These are phyloP conservation scores for Leptopilina myrica DNA, from an alignment of 2,888 invertebrate genomes.

Conservation along the genomic window DNA sequence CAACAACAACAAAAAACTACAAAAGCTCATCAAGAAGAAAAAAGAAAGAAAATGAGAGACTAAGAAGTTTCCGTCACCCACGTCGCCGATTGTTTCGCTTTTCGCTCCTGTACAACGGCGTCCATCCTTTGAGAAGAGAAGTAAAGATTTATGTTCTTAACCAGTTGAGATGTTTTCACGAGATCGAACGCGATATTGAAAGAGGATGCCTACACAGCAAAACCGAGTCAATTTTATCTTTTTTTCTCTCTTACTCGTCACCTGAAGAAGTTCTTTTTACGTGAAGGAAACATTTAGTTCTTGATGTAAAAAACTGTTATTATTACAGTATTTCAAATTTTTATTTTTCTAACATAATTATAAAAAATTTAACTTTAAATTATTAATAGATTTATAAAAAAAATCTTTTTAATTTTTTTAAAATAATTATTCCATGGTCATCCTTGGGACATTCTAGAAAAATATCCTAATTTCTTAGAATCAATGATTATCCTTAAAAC, in stretches of 20 bases:
- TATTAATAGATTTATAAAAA: no score
- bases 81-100: slow-evolving; percentile 71
- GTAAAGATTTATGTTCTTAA: slow-evolving; percentile 72
- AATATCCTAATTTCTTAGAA: no score
- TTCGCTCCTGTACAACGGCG: slow-evolving; percentile 60
- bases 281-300: slow-evolving; percentile 14
- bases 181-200: slow-evolving; percentile 69
- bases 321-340: background rate
- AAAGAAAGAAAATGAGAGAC: slow-evolving; percentile 32
- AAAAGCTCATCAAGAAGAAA: slow-evolving; percentile 35
- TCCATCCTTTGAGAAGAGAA: slow-evolving; percentile 59
- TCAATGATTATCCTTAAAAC: no score
- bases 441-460: no score
- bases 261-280: slow-evolving; percentile 37
- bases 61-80: slow-evolving; percentile 69
- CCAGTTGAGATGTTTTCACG: slow-evolving; percentile 75
- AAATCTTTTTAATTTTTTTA: no score
- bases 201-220: slow-evolving; percentile 60
- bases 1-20: slow-evolving; percentile 41
- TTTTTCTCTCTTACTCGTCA: slow-evolving; percentile 53
- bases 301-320: background rate
- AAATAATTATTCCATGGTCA: no score
- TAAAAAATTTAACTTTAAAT: no score
- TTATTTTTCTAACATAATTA: no score
- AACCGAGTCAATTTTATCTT: slow-evolving; percentile 55